Percentiles rank a stretch among this genome's conserved stretches.
Conservation (phyloP, 1,140 invertebrate species). For the Penaeus vannamei region DNA sequence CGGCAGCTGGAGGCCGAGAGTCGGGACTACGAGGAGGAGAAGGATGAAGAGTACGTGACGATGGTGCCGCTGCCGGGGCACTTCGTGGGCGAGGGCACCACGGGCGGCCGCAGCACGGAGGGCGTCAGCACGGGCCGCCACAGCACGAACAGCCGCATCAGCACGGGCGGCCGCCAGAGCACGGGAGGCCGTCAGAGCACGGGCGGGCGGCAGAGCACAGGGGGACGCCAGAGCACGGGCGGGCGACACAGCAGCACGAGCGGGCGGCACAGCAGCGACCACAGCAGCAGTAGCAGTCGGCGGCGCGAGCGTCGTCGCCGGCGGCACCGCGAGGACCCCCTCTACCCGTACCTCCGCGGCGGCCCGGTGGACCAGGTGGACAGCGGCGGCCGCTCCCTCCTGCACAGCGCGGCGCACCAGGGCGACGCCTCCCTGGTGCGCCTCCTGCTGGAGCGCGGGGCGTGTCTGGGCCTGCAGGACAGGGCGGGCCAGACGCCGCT, state of each 20-base stretch:
- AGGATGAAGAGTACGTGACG: constrained; percentile 55
- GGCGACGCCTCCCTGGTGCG: constrained; percentile 79
- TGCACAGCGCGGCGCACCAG: constrained; percentile 84
- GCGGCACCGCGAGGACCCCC: constrained; percentile 60
- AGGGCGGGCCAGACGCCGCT: constrained; percentile 86
- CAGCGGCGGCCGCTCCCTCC: constrained; percentile 80
- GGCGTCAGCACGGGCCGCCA: constrained; percentile 34
- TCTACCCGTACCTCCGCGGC: constrained; percentile 67
- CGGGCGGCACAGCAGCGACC: constrained; percentile 57
- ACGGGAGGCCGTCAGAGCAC: constrained; percentile 59
- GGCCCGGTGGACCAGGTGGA: constrained; percentile 70
- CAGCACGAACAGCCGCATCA: constrained; percentile 37
- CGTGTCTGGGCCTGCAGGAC: constrained; percentile 79
- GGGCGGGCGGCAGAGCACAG: constrained; percentile 60
- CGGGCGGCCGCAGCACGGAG: constrained; percentile 21
- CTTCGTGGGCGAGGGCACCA: constrained; percentile 37
- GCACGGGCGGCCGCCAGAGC: constrained; percentile 57
- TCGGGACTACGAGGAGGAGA: constrained; percentile 44
- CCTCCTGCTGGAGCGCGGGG: constrained; percentile 76
- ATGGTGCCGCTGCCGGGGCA: constrained; percentile 56
- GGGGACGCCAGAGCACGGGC: constrained; percentile 56
- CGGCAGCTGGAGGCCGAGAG: constrained; percentile 29
- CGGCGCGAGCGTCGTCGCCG: constrained; percentile 52
- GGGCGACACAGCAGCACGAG: constrained; percentile 49
- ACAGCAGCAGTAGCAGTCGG: constrained; percentile 59